Conservation (phyloP, 2,888 invertebrate species). For the Mactromeris polynyma region DNA sequence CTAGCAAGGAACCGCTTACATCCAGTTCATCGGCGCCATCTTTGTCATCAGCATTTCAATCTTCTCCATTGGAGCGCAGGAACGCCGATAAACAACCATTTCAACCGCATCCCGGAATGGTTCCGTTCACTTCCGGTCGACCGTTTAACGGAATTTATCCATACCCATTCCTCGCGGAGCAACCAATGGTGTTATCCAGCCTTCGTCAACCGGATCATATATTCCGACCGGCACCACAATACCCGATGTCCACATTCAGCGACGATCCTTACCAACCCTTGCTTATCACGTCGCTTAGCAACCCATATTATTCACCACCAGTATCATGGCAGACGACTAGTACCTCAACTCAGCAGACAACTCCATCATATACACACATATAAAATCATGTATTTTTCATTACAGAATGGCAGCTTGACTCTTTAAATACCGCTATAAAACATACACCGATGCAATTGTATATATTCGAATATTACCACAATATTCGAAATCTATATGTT, state of each 20-base stretch:
- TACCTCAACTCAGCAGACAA: slow-evolving; percentile 32
- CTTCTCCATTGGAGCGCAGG: slow-evolving; percentile 17
- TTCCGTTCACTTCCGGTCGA: slow-evolving; percentile 51
- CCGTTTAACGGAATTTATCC: slow-evolving; percentile 76
- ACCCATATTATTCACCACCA: slow-evolving; percentile 76
- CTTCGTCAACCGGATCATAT: slow-evolving; percentile 74
- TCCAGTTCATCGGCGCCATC: slow-evolving; percentile 5
- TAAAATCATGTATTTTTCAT: not conserved
- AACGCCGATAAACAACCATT: slow-evolving; percentile 23
- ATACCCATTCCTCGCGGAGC: slow-evolving; percentile 80
- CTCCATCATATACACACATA: slow-evolving; percentile 50
- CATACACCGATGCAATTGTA: not conserved
- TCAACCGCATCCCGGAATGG: slow-evolving; percentile 33
- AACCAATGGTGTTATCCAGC: slow-evolving; percentile 78
- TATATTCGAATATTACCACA: not conserved
- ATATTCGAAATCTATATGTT: too few species aligned
- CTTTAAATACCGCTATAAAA: not conserved
- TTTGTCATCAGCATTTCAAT: slow-evolving; percentile 18
- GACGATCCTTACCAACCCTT: slow-evolving; percentile 79
- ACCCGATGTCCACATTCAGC: slow-evolving; percentile 62
- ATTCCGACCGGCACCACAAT: slow-evolving; percentile 71
- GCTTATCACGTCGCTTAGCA: slow-evolving; percentile 77
- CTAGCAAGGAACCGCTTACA: slow-evolving; percentile 13
- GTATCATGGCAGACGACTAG: slow-evolving; percentile 61
- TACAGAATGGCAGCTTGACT: too few species aligned